Evolutionary conservation across 2,113 vertebrate genomes (phyloP).

Genomic region (Malurus alboscapulatus): DNA sequence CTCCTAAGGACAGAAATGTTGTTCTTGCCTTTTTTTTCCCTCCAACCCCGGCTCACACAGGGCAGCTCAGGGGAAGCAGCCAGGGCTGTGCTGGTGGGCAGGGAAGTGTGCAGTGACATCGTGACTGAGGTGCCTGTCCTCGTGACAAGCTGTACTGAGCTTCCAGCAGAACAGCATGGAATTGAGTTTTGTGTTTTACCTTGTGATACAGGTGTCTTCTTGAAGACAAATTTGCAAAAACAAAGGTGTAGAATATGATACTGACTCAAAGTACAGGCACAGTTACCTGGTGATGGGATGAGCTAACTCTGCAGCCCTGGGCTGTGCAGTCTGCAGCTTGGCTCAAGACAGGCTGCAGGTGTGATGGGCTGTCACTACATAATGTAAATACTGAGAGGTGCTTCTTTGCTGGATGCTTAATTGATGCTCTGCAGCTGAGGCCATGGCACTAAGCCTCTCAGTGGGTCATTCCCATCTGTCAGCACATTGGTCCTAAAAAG

Average conservation of each 20-base stretch:
- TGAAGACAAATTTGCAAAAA: neutral
- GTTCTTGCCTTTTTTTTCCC: neutral
- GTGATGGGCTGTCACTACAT: neutral
- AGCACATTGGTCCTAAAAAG: neutral
- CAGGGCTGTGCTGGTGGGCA: neutral
- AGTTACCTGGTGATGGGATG: neutral
- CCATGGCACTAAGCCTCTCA: neutral
- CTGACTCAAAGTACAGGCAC: neutral
- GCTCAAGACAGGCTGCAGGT: neutral
- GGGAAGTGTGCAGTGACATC: neutral
- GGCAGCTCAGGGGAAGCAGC: neutral
- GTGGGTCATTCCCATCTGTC: neutral
- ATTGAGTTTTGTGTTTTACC: neutral
- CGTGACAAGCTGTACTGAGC: neutral
- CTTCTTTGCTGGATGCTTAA: neutral
- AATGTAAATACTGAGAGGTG: neutral
- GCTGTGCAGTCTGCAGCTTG: neutral
- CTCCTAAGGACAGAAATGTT: neutral
- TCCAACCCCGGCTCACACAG: accelerated
- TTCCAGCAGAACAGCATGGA: neutral
- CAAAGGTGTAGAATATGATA: neutral
- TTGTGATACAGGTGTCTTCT: neutral
- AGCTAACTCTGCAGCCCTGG: neutral
- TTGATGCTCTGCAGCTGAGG: neutral
- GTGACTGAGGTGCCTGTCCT: neutral